Evolutionary conservation across 2,888 invertebrate genomes (phyloP).

Genomic region (Shargacucullia verbasci): DNA sequence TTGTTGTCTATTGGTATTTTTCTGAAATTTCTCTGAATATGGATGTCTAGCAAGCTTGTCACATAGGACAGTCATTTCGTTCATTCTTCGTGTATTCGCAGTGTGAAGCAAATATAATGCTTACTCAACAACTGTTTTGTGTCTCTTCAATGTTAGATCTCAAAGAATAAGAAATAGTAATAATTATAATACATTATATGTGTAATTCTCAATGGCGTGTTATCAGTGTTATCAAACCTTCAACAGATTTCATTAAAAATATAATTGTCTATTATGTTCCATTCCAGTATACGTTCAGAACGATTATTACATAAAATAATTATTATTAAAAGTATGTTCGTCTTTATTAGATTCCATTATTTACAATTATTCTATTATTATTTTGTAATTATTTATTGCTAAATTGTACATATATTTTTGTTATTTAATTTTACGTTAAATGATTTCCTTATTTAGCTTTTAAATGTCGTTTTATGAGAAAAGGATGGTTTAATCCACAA

Average conservation of each 20-base stretch:
- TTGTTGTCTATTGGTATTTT: constrained; percentile 50
- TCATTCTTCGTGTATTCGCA: constrained; percentile 52
- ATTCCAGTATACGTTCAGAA: constrained; percentile 75
- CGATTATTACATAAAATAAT: constrained; percentile 57
- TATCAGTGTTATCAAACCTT: constrained; percentile 35
- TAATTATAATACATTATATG: constrained; percentile 45
- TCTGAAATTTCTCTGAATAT: constrained; percentile 38
- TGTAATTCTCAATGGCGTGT: constrained; percentile 52
- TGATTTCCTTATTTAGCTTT: constrained; percentile 71
- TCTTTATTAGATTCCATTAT: constrained; percentile 69
- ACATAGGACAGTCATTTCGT: constrained; percentile 40
- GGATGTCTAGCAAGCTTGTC: constrained; percentile 54
- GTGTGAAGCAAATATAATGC: constrained; percentile 52
- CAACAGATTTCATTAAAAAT: constrained; percentile 49
- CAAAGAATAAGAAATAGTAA: constrained; percentile 57
- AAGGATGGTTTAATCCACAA: constrained; percentile 56
- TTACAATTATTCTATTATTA: constrained; percentile 68
- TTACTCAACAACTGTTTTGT: constrained; percentile 51
- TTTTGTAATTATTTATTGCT: constrained; percentile 87
- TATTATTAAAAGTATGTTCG: constrained; percentile 58
- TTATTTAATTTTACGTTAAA: constrained; percentile 88
- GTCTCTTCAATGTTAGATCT: constrained; percentile 61
- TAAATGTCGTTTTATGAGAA: constrained; percentile 62
- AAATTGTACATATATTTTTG: constrained; percentile 88
- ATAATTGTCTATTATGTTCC: constrained; percentile 59